Percentiles rank a stretch among this genome's conserved stretches.
phyloP scores from a whole-genome alignment of 2,113 vertebrate species.

The Dryoscopus gambensis region DNA sequence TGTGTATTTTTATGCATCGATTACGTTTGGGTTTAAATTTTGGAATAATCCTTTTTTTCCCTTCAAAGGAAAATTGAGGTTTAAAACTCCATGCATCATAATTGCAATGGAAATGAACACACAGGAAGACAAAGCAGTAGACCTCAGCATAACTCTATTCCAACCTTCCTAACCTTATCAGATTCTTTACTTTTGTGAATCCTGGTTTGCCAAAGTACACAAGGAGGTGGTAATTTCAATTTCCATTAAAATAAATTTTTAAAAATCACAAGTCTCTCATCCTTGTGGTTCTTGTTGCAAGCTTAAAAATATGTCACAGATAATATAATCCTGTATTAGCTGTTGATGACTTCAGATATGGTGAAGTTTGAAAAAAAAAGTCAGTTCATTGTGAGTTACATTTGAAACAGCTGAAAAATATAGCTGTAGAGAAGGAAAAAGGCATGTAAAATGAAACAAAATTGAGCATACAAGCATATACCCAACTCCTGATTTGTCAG shows the following conservation, averaged over 20 bases:
- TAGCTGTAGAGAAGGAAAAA: not conserved
- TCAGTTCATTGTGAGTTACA: not conserved
- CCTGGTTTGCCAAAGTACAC: not conserved
- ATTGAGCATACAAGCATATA: not conserved
- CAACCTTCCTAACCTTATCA: not conserved
- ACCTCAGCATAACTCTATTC: not conserved
- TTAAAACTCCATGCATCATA: not conserved
- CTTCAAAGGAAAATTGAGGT: not conserved
- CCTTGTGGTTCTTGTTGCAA: not conserved
- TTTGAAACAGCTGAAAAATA: not conserved
- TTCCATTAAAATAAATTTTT: not conserved
- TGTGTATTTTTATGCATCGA: not conserved
- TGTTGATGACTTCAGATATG: not conserved
- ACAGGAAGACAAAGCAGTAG: not conserved
- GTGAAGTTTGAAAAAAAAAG: not conserved
- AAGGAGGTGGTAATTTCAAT: not conserved
- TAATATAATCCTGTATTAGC: not conserved
- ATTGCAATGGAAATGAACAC: not conserved
- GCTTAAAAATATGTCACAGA: not conserved
- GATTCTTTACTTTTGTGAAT: not conserved
- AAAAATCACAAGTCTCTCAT: not conserved
- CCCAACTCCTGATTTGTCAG: fast-evolving
- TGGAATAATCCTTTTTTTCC: not conserved
- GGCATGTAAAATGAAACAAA: not conserved
- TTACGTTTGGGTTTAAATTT: not conserved